Conservation (phyloP, 1,140 invertebrate species). For the Drosophila fuyamai region DNA sequence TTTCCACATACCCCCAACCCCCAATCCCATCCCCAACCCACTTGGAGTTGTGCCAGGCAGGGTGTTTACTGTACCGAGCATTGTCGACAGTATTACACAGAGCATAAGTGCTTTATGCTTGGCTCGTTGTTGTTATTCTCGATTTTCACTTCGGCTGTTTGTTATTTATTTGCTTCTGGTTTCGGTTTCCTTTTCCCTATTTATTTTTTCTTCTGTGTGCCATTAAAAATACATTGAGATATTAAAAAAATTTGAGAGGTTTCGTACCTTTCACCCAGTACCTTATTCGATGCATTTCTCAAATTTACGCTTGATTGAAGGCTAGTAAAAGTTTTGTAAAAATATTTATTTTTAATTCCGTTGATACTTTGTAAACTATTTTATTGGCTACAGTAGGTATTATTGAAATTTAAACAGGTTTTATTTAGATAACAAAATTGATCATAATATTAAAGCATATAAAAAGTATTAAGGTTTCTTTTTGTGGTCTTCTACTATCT, state of each 20-base stretch:
- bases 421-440: too few relatives aligned
- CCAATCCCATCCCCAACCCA: not conserved
- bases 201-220: conserved; percentile 18
- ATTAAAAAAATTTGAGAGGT: conserved; percentile 19
- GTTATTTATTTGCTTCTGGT: conserved; percentile 44
- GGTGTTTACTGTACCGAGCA: conserved; percentile 46
- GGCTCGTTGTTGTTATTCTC: conserved; percentile 30
- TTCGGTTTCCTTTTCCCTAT: conserved; percentile 12
- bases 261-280: not conserved
- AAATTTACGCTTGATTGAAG: not conserved
- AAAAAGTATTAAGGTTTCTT: too few relatives aligned
- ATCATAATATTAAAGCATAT: too few relatives aligned
- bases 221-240: conserved; percentile 40
- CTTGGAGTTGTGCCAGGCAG: conserved; percentile 53
- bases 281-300: not conserved
- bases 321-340: not conserved
- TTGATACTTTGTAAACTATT: too few relatives aligned
- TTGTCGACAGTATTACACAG: conserved; percentile 25
- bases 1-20: not conserved
- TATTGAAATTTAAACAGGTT: too few relatives aligned
- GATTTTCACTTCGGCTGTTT: conserved; percentile 20
- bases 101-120: conserved; percentile 35
- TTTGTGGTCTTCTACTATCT: too few relatives aligned
- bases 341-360: not conserved
- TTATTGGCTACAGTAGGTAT: too few relatives aligned